Evolutionary conservation across 1,140 invertebrate genomes (phyloP).

Genomic region (Alviniconcha marisindica): DNA sequence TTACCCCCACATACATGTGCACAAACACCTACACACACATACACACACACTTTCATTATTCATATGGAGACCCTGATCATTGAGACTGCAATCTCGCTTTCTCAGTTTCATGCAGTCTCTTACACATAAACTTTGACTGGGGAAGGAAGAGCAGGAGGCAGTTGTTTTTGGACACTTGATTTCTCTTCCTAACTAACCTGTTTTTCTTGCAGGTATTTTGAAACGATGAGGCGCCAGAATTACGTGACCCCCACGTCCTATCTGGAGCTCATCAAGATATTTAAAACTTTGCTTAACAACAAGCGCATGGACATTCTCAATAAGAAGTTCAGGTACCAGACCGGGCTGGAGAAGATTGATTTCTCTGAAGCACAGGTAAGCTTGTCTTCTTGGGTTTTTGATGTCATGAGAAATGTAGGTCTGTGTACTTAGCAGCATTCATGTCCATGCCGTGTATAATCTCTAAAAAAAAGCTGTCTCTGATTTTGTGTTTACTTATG

Average conservation of each 20-base stretch:
- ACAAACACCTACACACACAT: no score
- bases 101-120: no score
- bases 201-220: slow-evolving; percentile 67
- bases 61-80: no score
- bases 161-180: no score
- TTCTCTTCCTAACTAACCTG: neutral
- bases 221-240: slow-evolving; percentile 70
- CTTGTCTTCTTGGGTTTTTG: neutral
- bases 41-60: no score
- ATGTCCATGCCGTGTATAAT: neutral
- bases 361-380: slow-evolving; percentile 79
- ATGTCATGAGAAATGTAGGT: neutral
- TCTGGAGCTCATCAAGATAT: slow-evolving; percentile 76
- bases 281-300: slow-evolving; percentile 73
- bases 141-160: no score
- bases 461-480: no score
- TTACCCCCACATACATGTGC: no score
- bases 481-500: no score
- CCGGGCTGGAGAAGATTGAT: slow-evolving; percentile 76
- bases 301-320: slow-evolving; percentile 83
- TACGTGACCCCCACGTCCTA: slow-evolving; percentile 77
- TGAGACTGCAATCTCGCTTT: no score
- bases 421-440: neutral
- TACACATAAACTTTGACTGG: no score
- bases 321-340: slow-evolving; percentile 82